Evolutionary conservation across 2,888 invertebrate genomes (phyloP).

Genomic region (Agelastica alni): DNA sequence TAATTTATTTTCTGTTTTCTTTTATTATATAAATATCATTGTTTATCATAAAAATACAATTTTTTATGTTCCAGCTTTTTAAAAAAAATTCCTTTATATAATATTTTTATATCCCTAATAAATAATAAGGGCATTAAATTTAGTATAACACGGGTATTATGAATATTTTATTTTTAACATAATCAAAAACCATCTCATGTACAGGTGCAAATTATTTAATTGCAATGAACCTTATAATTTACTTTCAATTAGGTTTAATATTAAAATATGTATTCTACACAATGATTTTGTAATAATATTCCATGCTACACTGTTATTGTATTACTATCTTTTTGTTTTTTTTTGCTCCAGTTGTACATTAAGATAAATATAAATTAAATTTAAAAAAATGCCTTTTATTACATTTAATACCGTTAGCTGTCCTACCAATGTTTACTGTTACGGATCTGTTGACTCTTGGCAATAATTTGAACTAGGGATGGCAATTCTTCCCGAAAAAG

Average conservation of each 20-base stretch:
- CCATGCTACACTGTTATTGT: slow-evolving; percentile 5
- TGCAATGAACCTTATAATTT: background rate
- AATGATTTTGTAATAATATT: slow-evolving; percentile 8
- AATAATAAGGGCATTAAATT: no score
- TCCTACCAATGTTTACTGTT: no score
- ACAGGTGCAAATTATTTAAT: background rate
- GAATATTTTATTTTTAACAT: background rate
- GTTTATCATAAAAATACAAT: no score
- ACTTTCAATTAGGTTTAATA: slow-evolving; percentile 5
- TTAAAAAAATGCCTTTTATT: background rate
- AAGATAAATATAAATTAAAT: slow-evolving; percentile 11
- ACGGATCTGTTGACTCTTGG: no score
- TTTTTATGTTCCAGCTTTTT: no score
- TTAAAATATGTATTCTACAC: background rate
- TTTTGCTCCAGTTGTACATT: slow-evolving; percentile 13
- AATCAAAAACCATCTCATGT: background rate
- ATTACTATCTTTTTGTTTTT: slow-evolving; percentile 12
- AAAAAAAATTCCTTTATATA: no score
- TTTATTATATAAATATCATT: no score
- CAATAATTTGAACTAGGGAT: no score
- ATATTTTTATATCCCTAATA: no score
- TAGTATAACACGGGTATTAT: background rate
- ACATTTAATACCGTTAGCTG: no score
- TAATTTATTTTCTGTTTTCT: no score
- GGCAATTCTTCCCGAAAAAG: background rate